Evolutionary conservation across 2,888 invertebrate genomes (phyloP).

Genomic region (Polymixis flavicincta): DNA sequence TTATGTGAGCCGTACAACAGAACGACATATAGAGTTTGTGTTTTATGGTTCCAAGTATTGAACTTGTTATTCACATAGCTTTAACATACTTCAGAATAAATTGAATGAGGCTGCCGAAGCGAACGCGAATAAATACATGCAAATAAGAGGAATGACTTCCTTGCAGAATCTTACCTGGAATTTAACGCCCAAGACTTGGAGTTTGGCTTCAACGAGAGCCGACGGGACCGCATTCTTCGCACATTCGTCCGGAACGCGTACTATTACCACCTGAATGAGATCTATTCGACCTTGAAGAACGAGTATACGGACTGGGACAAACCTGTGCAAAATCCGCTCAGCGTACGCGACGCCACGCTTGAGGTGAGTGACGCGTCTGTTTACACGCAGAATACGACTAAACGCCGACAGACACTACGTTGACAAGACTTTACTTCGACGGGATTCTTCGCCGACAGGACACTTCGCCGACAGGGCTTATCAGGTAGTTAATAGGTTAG

Average conservation of each 20-base stretch:
- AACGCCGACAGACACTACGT: too few relatives aligned
- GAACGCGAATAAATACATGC: conserved; percentile 78
- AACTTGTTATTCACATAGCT: conserved; percentile 61
- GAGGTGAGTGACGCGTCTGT: conserved; percentile 86
- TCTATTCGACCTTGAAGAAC: conserved; percentile 97
- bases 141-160: conserved; percentile 80
- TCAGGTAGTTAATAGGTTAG: too few relatives aligned
- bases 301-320: conserved; percentile 99
- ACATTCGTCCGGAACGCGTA: conserved; percentile 98
- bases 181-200: conserved; percentile 96
- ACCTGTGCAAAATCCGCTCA: conserved; percentile 95
- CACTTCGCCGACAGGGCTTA: too few relatives aligned
- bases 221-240: conserved; percentile 96
- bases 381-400: too few relatives aligned
- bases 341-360: conserved; percentile 95
- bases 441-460: too few relatives aligned
- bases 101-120: conserved; percentile 64
- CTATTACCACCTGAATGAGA: conserved; percentile 98
- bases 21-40: conserved; percentile 29
- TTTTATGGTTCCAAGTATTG: conserved; percentile 48
- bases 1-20: conserved; percentile 51
- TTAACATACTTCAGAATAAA: conserved; percentile 63
- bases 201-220: conserved; percentile 97
- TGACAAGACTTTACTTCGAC: too few relatives aligned
- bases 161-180: conserved; percentile 95